phyloP scores from a whole-genome alignment of 2,888 invertebrate genomes.

The Amiota minor region DNA sequence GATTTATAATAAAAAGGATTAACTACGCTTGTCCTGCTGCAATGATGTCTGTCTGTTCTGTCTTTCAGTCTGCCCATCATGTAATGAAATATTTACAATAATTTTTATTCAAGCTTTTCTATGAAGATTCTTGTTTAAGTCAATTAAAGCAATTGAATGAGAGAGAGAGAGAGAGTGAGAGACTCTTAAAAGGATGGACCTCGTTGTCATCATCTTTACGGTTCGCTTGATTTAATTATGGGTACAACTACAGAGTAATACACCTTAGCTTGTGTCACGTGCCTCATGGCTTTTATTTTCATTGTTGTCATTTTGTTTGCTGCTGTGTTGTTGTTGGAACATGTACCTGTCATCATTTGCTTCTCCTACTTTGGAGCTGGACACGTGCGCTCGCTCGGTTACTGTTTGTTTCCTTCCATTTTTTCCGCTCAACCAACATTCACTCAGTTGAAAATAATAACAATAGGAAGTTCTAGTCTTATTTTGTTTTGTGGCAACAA shows the following conservation, averaged over 20 bases:
- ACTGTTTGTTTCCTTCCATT: constrained; percentile 1
- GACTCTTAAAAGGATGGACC: too few species aligned
- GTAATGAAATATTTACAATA: constrained; percentile 25
- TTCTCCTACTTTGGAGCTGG: constrained; percentile 49
- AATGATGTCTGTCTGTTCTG: constrained; percentile 30
- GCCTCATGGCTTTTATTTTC: constrained; percentile 58
- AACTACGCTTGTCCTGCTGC: constrained; percentile 30
- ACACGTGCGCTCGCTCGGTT: constrained; percentile 43
- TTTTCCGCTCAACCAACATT: constrained; percentile 12
- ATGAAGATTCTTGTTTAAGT: constrained; percentile 25
- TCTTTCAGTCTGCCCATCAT: constrained; percentile 15
- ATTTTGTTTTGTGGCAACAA: constrained; percentile 19
- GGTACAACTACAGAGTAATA: constrained; percentile 36
- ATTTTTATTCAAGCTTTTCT: constrained; percentile 20
- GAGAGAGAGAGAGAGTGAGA: too few species aligned
- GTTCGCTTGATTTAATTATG: constrained; percentile 55
- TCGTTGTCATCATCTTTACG: too few species aligned
- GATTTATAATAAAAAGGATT: constrained; percentile 72
- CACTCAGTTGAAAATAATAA: background rate
- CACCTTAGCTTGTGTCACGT: constrained; percentile 51
- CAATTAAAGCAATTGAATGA: constrained; percentile 11
- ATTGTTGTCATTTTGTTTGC: constrained; percentile 54
- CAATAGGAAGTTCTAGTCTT: background rate
- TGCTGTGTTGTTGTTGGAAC: constrained; percentile 12
- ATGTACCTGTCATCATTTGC: constrained; percentile 57